A percentile compares a stretch with the other conserved stretches of the same genome.
Evolutionary conservation across 92 coral and sea anemone species (phyloP).

Genomic region (Phenganax subtilis): DNA sequence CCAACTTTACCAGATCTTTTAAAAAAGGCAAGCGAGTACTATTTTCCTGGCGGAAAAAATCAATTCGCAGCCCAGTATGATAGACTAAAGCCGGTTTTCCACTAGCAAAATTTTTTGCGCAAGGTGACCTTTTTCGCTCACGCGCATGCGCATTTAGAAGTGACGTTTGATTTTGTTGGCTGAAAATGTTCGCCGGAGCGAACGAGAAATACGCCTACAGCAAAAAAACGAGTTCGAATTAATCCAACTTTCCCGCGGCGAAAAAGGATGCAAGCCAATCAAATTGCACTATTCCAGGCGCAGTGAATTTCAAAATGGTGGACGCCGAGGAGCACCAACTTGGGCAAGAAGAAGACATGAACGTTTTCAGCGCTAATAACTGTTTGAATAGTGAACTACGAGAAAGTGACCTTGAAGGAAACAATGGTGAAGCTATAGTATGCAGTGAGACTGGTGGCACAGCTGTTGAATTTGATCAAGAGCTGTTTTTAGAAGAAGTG

Average conservation of each 20-base stretch:
- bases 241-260: slow-evolving; percentile 11
- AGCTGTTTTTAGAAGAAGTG: slow-evolving; percentile 31
- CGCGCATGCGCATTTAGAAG: slow-evolving; percentile 6
- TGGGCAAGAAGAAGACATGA: background rate
- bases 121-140: background rate
- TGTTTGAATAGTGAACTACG: background rate
- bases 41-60: slow-evolving; percentile 43
- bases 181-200: background rate
- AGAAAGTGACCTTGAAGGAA: background rate
- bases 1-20: slow-evolving; percentile 31
- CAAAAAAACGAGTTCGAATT: slow-evolving; percentile 15
- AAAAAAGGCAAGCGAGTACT: slow-evolving; percentile 42
- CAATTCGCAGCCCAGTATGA: slow-evolving; percentile 43
- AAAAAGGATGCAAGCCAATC: background rate
- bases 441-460: background rate
- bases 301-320: background rate
- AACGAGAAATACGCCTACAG: background rate
- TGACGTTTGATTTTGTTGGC: background rate
- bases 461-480: slow-evolving; percentile 1
- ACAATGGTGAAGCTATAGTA: background rate
- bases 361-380: background rate
- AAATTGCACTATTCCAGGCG: background rate
- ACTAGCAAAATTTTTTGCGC: background rate
- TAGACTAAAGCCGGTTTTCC: slow-evolving; percentile 25
- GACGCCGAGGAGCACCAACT: background rate